These are phyloP conservation scores for Drosophila varians DNA, from an alignment of 1,140 invertebrate species.

Conservation along the genomic window DNA sequence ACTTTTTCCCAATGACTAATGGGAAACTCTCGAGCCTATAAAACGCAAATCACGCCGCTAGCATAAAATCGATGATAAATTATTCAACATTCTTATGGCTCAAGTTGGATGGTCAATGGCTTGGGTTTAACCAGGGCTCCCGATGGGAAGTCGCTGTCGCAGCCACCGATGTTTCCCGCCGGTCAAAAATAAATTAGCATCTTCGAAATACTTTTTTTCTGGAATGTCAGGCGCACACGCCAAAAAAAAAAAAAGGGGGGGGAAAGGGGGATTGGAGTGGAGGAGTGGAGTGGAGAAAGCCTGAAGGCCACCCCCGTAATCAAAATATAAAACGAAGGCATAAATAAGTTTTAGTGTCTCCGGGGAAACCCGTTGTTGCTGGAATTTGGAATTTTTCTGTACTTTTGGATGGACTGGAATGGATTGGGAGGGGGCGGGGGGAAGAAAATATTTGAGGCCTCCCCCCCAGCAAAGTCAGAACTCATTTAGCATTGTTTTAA, in stretches of 20 bases:
- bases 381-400: constrained; percentile 24
- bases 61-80: constrained; percentile 13
- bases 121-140: constrained; percentile 24
- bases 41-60: not conserved
- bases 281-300: not conserved
- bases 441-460: constrained; percentile 52
- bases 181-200: constrained; percentile 37
- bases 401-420: not conserved
- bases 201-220: constrained; percentile 12
- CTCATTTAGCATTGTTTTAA: constrained; percentile 66
- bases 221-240: constrained; percentile 37
- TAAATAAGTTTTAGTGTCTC: constrained; percentile 63
- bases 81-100: constrained; percentile 9
- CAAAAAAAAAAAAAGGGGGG: not conserved
- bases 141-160: constrained; percentile 16
- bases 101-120: constrained; percentile 2
- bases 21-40: constrained; percentile 1
- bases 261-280: constrained; percentile 1
- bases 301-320: constrained; percentile 30
- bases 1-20: not conserved
- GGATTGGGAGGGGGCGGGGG: too few relatives aligned
- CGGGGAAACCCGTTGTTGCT: constrained; percentile 49
- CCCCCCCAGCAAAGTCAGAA: constrained; percentile 33
- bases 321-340: constrained; percentile 25
- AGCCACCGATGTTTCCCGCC: constrained; percentile 26